These are phyloP conservation scores for Craterocephalus amniculus DNA, from an alignment of 2,797 vertebrate genomes.

Conservation along the genomic window DNA sequence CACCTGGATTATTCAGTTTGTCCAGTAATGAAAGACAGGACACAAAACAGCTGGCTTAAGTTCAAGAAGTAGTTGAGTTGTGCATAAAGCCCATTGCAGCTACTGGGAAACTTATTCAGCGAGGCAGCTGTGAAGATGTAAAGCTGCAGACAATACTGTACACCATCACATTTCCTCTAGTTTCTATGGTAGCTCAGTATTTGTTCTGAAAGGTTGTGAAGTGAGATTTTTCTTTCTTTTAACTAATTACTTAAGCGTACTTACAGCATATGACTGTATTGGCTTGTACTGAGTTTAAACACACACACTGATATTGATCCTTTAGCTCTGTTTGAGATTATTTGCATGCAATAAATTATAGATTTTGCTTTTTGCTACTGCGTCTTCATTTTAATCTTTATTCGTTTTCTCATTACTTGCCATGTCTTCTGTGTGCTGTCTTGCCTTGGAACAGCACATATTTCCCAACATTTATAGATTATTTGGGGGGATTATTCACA, in stretches of 20 bases:
- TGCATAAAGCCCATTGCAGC: too few relatives aligned
- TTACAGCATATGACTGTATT: neutral
- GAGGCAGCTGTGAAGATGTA: constrained; percentile 10
- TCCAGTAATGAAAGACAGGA: too few relatives aligned
- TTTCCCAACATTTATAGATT: neutral
- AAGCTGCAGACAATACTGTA: constrained; percentile 21
- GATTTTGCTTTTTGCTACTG: neutral
- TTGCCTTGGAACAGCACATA: neutral
- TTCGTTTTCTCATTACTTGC: neutral
- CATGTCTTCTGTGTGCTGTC: neutral
- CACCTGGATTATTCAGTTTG: too few relatives aligned
- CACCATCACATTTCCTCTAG: neutral
- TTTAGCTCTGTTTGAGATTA: neutral
- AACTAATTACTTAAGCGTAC: neutral
- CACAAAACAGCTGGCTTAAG: too few relatives aligned
- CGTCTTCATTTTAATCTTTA: neutral
- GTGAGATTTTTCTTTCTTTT: neutral
- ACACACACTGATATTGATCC: neutral
- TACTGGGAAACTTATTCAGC: constrained; percentile 27
- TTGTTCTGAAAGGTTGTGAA: neutral
- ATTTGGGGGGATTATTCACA: neutral
- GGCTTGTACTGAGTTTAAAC: neutral
- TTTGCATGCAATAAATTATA: neutral
- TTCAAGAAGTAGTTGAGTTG: too few relatives aligned
- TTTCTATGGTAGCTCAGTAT: neutral